A percentile compares a stretch with the other conserved stretches of the same genome.
Conservation (phyloP, 1,140 invertebrate species). For the Zaprionus davidi region DNA sequence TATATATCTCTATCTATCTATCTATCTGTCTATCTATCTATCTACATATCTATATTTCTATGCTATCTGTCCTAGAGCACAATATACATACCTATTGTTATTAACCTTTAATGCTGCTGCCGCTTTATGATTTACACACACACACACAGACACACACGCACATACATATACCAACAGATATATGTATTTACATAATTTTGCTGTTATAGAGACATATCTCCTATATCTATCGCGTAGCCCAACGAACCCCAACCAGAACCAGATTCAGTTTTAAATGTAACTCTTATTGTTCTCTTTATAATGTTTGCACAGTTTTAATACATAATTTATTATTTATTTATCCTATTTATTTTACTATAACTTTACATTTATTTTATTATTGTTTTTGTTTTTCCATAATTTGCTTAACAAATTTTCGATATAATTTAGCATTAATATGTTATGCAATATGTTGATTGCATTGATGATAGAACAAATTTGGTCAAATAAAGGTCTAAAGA, state of each 20-base stretch:
- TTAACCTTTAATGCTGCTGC: constrained; percentile 64
- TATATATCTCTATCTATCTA: constrained; percentile 33
- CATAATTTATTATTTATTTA: constrained; percentile 28
- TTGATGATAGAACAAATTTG: constrained; percentile 60
- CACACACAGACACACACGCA: constrained; percentile 6
- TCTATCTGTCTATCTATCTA: constrained; percentile 11
- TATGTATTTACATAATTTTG: constrained; percentile 20
- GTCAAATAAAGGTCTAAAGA: constrained; percentile 56
- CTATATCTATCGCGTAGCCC: constrained; percentile 25
- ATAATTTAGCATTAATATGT: constrained; percentile 57
- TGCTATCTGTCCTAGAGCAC: constrained; percentile 57
- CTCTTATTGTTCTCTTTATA: constrained; percentile 41
- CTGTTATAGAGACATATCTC: constrained; percentile 24
- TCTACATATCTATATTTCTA: constrained; percentile 24
- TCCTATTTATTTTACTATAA: constrained; percentile 25
- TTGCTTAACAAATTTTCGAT: constrained; percentile 39
- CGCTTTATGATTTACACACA: constrained; percentile 50
- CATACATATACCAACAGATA: constrained; percentile 10
- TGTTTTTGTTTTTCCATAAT: constrained; percentile 33
- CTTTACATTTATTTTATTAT: constrained; percentile 37
- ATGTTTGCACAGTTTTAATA: constrained; percentile 38
- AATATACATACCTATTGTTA: constrained; percentile 54
- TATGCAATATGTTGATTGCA: constrained; percentile 53
- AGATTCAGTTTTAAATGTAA: constrained; percentile 42
- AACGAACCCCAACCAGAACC: constrained; percentile 24